phyloP scores from a whole-genome alignment of 2,888 invertebrate genomes.

The Idaea biselata region DNA sequence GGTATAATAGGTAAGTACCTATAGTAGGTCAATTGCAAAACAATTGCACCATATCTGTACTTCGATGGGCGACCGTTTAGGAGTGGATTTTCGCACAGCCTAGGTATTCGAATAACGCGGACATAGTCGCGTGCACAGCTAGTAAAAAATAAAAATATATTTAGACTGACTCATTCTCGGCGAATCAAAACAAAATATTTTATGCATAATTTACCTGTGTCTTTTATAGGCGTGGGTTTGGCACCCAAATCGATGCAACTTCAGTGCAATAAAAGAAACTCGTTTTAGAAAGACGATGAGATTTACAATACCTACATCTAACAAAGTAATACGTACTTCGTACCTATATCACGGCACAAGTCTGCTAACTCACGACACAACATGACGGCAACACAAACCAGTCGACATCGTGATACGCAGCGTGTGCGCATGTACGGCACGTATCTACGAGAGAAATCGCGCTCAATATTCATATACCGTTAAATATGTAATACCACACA shows the following conservation, averaged over 20 bases:
- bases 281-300: neutral
- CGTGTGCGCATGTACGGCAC: constrained; percentile 12
- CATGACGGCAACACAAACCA: constrained; percentile 20
- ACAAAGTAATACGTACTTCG: neutral
- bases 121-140: too few species aligned
- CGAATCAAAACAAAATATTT: neutral
- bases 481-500: neutral
- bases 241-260: neutral
- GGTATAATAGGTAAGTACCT: too few species aligned
- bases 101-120: too few species aligned
- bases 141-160: neutral
- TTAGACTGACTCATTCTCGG: neutral
- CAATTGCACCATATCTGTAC: too few species aligned
- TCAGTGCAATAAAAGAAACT: neutral
- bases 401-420: constrained; percentile 20
- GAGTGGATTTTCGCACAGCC: neutral
- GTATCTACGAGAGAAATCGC: neutral
- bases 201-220: neutral
- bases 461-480: neutral
- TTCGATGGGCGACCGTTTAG: too few species aligned
- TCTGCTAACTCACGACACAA: neutral
- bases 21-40: too few species aligned
- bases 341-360: neutral
- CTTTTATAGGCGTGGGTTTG: neutral
- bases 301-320: neutral